A percentile compares a stretch with the other conserved stretches of the same genome.
Conservation (phyloP, 2,797 vertebrate species). For the Arctocebus calabarensis region DNA sequence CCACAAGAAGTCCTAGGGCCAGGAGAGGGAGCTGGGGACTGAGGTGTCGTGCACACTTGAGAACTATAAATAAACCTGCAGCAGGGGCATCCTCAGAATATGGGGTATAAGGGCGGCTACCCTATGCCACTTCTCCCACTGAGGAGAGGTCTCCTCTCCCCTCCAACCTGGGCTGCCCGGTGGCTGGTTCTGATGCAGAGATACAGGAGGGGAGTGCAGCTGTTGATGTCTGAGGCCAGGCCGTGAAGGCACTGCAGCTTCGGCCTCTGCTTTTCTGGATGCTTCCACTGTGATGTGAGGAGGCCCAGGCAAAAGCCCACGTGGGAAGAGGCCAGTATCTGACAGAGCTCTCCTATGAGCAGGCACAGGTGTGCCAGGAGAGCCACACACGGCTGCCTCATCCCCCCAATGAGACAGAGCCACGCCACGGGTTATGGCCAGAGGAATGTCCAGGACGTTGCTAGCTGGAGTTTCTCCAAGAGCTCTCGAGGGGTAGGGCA, state of each 20-base stretch:
- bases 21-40: neutral
- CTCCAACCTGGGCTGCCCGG: neutral
- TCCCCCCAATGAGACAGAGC: neutral
- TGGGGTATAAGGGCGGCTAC: fast-evolving
- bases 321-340: neutral
- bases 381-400: fast-evolving
- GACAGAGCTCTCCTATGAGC: fast-evolving
- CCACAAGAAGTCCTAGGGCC: neutral
- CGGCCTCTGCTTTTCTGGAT: neutral
- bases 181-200: neutral
- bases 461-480: too few relatives aligned
- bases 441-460: fast-evolving
- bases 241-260: neutral
- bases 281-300: fast-evolving
- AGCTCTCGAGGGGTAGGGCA: neutral
- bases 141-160: too few relatives aligned
- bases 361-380: fast-evolving
- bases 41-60: fast-evolving
- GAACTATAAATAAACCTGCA: neutral
- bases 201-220: fast-evolving
- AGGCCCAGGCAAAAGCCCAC: fast-evolving
- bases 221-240: neutral
- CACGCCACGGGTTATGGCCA: fast-evolving
- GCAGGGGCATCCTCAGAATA: neutral
- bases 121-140: fast-evolving